These are phyloP conservation scores for Beris morrisii DNA, from an alignment of 2,888 invertebrate species.

Conservation along the genomic window DNA sequence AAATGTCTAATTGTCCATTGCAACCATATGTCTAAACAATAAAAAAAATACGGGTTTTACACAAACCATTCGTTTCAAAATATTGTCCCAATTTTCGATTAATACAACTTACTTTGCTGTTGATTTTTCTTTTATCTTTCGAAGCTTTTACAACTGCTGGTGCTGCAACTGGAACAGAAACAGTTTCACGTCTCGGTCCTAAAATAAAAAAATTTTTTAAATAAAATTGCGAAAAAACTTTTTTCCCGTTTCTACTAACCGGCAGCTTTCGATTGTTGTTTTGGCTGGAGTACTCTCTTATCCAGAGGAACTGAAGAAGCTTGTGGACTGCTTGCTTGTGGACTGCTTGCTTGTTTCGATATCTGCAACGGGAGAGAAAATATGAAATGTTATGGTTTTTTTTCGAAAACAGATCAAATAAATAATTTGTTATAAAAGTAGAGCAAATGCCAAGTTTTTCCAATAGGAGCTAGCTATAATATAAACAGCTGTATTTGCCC, in stretches of 20 bases:
- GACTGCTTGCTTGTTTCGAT: constrained; percentile 52
- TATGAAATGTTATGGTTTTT: constrained; percentile 6
- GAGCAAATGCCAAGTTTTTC: too few species aligned
- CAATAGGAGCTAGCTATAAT: too few species aligned
- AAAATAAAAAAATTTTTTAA: background rate
- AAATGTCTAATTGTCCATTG: too few species aligned
- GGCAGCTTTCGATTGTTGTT: constrained; percentile 60
- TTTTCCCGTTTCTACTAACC: constrained; percentile 30
- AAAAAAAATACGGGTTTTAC: too few species aligned
- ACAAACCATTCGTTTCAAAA: too few species aligned
- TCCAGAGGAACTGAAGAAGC: constrained; percentile 59
- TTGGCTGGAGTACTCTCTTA: constrained; percentile 69
- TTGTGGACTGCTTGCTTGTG: constrained; percentile 52
- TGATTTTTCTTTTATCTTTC: constrained; percentile 59
- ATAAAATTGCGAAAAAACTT: background rate
- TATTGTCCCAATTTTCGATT: too few species aligned
- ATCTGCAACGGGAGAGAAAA: constrained; percentile 47
- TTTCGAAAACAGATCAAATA: background rate
- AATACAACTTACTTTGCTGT: constrained; percentile 61
- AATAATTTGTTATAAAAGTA: too few species aligned
- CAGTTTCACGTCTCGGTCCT: constrained; percentile 25
- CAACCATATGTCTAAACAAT: too few species aligned
- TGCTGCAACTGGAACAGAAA: constrained; percentile 13
- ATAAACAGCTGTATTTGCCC: too few species aligned
- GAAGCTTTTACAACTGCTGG: constrained; percentile 59